Evolutionary conservation across 2,888 invertebrate species (phyloP).

Genomic region (Temnothorax ravouxi): DNA sequence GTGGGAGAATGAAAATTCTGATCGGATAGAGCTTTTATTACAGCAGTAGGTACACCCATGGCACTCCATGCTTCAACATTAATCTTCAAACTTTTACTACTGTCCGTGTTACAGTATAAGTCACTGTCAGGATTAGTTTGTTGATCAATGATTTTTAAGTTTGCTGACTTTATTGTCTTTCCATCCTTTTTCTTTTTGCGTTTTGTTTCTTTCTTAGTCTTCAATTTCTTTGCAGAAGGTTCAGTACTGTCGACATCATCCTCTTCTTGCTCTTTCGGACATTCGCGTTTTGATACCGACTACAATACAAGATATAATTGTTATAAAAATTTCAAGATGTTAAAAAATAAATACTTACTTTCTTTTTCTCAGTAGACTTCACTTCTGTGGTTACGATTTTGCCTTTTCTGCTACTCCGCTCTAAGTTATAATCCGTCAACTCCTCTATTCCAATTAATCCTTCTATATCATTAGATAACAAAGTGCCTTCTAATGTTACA

Average conservation of each 20-base stretch:
- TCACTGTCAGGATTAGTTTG: conserved; percentile 29
- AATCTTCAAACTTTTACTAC: conserved; percentile 70
- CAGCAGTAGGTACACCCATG: conserved; percentile 90
- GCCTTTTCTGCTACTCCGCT: conserved; percentile 58
- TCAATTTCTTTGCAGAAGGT: conserved; percentile 60
- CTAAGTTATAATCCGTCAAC: conserved; percentile 90
- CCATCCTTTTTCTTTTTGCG: not conserved
- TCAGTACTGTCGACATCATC: conserved; percentile 30
- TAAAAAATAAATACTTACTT: conserved; percentile 43
- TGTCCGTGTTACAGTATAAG: conserved; percentile 20
- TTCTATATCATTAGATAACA: conserved; percentile 87
- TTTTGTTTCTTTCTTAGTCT: conserved; percentile 45
- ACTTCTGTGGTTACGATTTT: conserved; percentile 32
- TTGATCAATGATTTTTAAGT: conserved; percentile 3
- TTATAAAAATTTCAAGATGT: not conserved
- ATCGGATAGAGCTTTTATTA: conserved; percentile 92
- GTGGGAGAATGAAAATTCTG: conserved; percentile 94
- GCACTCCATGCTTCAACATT: conserved; percentile 90
- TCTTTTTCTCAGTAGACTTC: conserved; percentile 17
- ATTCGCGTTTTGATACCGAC: conserved; percentile 56
- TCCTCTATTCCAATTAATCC: conserved; percentile 93
- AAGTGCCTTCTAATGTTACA: conserved; percentile 89
- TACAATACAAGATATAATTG: conserved; percentile 28
- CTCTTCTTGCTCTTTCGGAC: conserved; percentile 43
- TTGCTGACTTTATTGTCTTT: conserved; percentile 15